Conservation (phyloP, 2,113 vertebrate species). For the Polyodon spathula region DNA sequence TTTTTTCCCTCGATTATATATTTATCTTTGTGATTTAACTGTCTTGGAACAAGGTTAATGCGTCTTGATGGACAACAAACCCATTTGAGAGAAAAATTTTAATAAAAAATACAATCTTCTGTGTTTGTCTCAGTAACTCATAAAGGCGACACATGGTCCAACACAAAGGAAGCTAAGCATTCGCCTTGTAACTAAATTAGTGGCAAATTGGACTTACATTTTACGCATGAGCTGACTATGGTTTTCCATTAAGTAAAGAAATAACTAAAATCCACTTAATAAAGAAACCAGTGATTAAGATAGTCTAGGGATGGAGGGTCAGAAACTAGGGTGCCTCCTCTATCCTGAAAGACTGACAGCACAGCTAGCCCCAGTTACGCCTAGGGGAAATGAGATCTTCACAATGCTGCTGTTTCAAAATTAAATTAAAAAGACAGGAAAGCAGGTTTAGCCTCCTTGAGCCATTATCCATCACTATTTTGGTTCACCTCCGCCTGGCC, state of each 20-base stretch:
- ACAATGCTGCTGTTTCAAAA: slow-evolving; percentile 15
- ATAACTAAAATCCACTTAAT: slow-evolving; percentile 25
- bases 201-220: slow-evolving; percentile 19
- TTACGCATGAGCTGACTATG: slow-evolving; percentile 22
- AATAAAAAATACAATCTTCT: too few relatives aligned
- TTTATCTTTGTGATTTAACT: too few relatives aligned
- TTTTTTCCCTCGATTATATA: too few relatives aligned
- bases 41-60: too few relatives aligned
- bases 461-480: slow-evolving; percentile 33
- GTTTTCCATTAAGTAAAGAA: slow-evolving; percentile 14
- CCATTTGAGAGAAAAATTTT: too few relatives aligned
- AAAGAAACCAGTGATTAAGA: slow-evolving; percentile 4
- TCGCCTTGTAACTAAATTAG: slow-evolving; percentile 28
- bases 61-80: too few relatives aligned
- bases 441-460: slow-evolving; percentile 4
- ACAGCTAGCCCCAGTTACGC: background rate
- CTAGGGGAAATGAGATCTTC: background rate
- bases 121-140: slow-evolving; percentile 15
- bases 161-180: slow-evolving; percentile 23
- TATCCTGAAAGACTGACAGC: background rate
- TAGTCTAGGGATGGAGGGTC: background rate
- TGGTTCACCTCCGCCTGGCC: slow-evolving; percentile 17
- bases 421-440: slow-evolving; percentile 17
- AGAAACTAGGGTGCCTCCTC: background rate
- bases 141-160: slow-evolving; percentile 19